These are phyloP conservation scores for Pseudomyrmex gracilis DNA, from an alignment of 1,140 invertebrate genomes.

Conservation along the genomic window DNA sequence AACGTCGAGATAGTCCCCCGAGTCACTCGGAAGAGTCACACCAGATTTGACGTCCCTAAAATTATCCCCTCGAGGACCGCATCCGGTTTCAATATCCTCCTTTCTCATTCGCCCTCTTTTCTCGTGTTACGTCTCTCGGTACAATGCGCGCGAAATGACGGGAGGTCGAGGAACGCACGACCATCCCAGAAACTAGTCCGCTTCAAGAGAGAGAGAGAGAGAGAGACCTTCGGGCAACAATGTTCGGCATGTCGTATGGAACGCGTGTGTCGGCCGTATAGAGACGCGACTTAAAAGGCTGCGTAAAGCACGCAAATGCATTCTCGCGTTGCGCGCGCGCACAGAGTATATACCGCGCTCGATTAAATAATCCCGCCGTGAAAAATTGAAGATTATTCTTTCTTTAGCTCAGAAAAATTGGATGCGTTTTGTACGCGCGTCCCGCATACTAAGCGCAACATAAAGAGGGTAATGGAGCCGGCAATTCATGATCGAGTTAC, in stretches of 20 bases:
- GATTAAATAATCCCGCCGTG: not conserved
- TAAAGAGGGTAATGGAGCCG: not conserved
- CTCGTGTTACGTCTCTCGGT: not conserved
- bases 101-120: slow-evolving; percentile 3
- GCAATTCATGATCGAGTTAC: slow-evolving; percentile 30
- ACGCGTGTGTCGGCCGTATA: not conserved
- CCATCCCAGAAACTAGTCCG: slow-evolving; percentile 71
- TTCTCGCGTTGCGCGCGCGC: not conserved
- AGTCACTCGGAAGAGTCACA: slow-evolving; percentile 9
- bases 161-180: slow-evolving; percentile 13
- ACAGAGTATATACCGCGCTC: not conserved
- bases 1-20: not conserved
- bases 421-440: no score
- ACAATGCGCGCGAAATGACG: not conserved
- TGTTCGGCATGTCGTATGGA: slow-evolving; percentile 69
- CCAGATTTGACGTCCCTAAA: slow-evolving; percentile 26
- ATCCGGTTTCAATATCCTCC: not conserved
- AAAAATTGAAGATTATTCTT: no score
- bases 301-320: not conserved
- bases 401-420: not conserved
- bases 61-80: slow-evolving; percentile 12
- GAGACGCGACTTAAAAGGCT: slow-evolving; percentile 8
- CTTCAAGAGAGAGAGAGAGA: slow-evolving; percentile 61
- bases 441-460: not conserved
- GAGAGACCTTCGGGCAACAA: slow-evolving; percentile 65